Base-by-base conservation (phyloP, 2,888 invertebrate genomes). In the Leptinotarsa peninsularis region DNA sequence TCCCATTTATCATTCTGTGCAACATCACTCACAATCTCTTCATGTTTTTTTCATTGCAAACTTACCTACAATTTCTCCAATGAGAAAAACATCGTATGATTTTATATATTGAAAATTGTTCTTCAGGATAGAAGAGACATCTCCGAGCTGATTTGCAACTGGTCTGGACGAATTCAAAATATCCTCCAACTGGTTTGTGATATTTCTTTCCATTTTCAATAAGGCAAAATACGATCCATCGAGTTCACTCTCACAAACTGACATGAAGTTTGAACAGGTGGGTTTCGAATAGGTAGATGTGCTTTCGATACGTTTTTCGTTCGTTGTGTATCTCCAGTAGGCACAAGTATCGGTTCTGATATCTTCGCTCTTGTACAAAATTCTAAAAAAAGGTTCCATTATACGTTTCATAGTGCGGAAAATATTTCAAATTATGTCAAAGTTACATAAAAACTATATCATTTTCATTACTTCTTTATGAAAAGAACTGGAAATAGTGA, bases 61-160 rank as follows among this genome's bases (percentile, higher is more conserved):
- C 73, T 71, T 63, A 76, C 73, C 58, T 13, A 84, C 71, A 70
- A 84, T 84, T 75, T 80, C 69, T 5, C 83, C 80, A 60, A 84
- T 81, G 14, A 83, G 77, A 49, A 76, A 81, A 66, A 85, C 81
- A 74, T 84, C 84, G 14, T 80, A 66, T 4, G 83, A 73, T 4
- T 75, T n/a, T 7, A 72, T 63, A 66, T 68, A 0, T 73, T 21
- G 14, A 60, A 18, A 43, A 54, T 72, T 13, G 60, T 49, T 49
- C 3, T 23, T 43, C 13, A 78, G 17, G 17, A 78, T 76, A 21
- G 33, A 63, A n/a, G 43, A 27, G 17, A 80, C 71, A 58, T 66
- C 67, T 3, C n/a, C 52, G 23, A 79, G 68, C 54, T 77, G 73
- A n/a, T 72, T 71, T 21, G 67, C 74, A 4, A 70, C 56, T 4